A percentile compares a stretch with the other conserved stretches of the same genome.
Conservation (phyloP, 2,888 invertebrate species). For the Melieria omissa region DNA sequence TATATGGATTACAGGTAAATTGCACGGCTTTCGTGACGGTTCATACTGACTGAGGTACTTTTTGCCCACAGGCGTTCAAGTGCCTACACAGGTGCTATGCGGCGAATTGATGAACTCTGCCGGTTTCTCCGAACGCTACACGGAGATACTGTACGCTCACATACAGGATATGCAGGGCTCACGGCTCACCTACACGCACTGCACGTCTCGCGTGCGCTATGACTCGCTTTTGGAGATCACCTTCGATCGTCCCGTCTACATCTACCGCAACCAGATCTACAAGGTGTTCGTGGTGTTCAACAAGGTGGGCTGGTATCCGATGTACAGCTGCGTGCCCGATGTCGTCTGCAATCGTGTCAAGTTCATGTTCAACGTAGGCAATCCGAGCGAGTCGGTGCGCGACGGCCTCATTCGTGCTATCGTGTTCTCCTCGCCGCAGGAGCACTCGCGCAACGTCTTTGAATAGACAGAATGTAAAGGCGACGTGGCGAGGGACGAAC, state of each 20-base stretch:
- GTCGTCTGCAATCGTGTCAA: constrained; percentile 77
- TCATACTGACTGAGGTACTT: not conserved
- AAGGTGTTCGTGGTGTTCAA: constrained; percentile 86
- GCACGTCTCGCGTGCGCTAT: constrained; percentile 80
- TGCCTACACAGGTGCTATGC: constrained; percentile 76
- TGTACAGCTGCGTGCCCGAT: constrained; percentile 77
- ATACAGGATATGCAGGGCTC: constrained; percentile 83
- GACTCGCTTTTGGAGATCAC: constrained; percentile 81
- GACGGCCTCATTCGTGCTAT: constrained; percentile 84
- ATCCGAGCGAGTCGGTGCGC: constrained; percentile 76
- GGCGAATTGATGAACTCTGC: constrained; percentile 64
- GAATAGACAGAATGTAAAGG: constrained; percentile 46
- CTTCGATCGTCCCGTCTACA: constrained; percentile 83
- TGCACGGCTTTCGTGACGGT: not conserved
- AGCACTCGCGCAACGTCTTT: constrained; percentile 53
- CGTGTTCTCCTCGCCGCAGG: constrained; percentile 71
- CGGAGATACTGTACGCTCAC: constrained; percentile 84
- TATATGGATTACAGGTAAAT: constrained; percentile 76
- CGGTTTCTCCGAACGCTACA: constrained; percentile 70
- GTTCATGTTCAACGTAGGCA: constrained; percentile 81
- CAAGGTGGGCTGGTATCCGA: constrained; percentile 84
- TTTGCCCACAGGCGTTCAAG: constrained; percentile 70
- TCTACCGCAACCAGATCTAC: constrained; percentile 77
- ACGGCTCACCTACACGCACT: constrained; percentile 84
- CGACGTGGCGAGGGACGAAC: not conserved